Conservation (phyloP, 2,888 invertebrate genomes). For the Drosophila limbata region DNA sequence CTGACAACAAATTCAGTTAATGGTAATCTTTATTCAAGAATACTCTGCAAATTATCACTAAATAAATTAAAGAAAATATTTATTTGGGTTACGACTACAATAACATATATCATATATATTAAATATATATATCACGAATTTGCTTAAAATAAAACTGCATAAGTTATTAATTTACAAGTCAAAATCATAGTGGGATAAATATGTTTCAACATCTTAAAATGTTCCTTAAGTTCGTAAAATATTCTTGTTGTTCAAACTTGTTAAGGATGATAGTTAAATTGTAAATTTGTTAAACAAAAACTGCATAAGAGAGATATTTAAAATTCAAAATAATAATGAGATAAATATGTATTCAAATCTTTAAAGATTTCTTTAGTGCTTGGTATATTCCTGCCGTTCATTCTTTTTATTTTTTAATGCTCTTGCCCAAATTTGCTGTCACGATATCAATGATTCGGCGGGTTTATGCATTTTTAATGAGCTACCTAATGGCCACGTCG, state of each 20-base stretch:
- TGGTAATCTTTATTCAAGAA: neutral
- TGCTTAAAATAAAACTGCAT: no score
- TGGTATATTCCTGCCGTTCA: neutral
- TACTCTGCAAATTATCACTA: neutral
- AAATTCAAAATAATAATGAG: neutral
- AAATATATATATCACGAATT: no score
- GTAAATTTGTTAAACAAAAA: no score
- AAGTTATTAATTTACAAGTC: no score
- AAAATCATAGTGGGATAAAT: no score
- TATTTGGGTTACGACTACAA: neutral
- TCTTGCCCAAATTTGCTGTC: conserved; percentile 5
- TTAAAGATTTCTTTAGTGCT: neutral
- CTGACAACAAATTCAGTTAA: neutral
- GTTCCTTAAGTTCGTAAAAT: no score
- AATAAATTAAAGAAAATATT: neutral
- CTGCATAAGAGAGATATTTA: no score
- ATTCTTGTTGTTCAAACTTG: no score
- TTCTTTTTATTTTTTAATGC: no score
- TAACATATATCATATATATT: no score
- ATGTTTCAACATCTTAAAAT: no score
- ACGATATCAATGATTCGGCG: conserved; percentile 25
- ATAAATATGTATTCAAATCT: neutral
- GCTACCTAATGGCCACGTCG: conserved; percentile 53
- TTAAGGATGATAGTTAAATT: no score
- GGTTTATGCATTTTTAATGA: conserved; percentile 75